Conservation (phyloP, 2,888 invertebrate species). For the Troides oblongomaculatus region DNA sequence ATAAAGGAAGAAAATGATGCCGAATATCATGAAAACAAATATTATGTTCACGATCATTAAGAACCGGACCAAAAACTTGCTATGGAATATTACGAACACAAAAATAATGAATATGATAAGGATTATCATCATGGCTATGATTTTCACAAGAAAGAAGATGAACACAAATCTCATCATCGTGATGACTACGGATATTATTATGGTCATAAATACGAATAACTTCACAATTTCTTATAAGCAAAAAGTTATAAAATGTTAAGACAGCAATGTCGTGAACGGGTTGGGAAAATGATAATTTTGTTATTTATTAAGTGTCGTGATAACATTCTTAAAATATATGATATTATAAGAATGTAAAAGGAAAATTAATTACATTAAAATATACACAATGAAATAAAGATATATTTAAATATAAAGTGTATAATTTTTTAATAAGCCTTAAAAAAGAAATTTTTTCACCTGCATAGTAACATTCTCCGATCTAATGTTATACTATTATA, state of each 20-base stretch:
- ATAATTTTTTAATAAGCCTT: no score
- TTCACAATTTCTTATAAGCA: background rate
- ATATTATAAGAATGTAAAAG: no score
- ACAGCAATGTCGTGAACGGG: background rate
- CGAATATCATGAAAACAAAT: slow-evolving; percentile 38
- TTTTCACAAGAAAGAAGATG: background rate
- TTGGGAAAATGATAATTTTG: background rate
- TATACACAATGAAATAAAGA: no score
- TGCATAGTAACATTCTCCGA: no score
- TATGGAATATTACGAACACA: slow-evolving; percentile 17
- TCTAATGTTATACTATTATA: no score
- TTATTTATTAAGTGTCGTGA: slow-evolving; percentile 1
- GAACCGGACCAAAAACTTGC: slow-evolving; percentile 9
- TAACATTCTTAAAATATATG: background rate
- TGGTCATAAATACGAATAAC: background rate
- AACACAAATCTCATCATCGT: background rate
- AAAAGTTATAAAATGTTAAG: background rate
- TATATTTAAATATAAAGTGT: no score
- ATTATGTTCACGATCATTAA: slow-evolving; percentile 20
- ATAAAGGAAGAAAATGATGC: slow-evolving; percentile 27
- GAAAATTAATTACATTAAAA: no score
- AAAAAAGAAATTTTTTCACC: no score
- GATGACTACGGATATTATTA: slow-evolving; percentile 3
- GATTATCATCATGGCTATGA: slow-evolving; percentile 5
- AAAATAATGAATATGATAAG: background rate